phyloP scores from a whole-genome alignment of 2,888 invertebrate genomes.

The Amphipyra tragopoginis region DNA sequence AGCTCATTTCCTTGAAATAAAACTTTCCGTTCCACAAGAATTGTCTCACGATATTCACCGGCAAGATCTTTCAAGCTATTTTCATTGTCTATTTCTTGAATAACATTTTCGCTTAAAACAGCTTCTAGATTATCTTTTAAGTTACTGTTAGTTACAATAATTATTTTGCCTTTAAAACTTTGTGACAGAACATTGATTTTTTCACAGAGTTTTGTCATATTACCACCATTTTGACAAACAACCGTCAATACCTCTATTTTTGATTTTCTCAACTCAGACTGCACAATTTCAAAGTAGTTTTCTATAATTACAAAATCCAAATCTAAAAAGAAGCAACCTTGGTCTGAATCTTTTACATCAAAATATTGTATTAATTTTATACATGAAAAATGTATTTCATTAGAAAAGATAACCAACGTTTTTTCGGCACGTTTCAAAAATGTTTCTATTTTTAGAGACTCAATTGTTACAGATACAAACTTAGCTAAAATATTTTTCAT shows the following conservation, averaged over 20 bases:
- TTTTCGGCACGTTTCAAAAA: conserved; percentile 23
- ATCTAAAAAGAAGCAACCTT: conserved; percentile 19
- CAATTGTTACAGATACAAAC: conserved; percentile 11
- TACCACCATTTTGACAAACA: neutral
- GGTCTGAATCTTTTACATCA: neutral
- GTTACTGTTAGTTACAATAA: conserved; percentile 13
- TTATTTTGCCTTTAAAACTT: conserved; percentile 20
- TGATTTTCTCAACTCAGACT: conserved; percentile 9
- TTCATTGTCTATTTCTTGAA: conserved; percentile 2
- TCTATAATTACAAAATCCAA: conserved; percentile 19
- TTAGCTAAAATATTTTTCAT: conserved; percentile 4
- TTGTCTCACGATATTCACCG: neutral
- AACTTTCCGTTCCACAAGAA: conserved; percentile 20
- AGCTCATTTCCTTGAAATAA: conserved; percentile 24
- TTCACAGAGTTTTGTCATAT: neutral
- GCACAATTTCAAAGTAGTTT: conserved; percentile 23
- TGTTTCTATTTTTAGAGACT: conserved; percentile 5
- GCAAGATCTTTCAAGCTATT: conserved; percentile 14
- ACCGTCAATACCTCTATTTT: conserved; percentile 2
- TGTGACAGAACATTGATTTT: conserved; percentile 1
- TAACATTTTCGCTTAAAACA: neutral
- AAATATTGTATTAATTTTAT: conserved; percentile 35
- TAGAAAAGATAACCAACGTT: conserved; percentile 12
- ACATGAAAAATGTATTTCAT: conserved; percentile 20
- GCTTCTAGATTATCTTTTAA: neutral